Evolutionary conservation across 2,113 vertebrate genomes (phyloP), one percentile per base, ranked within the genome.

Genomic region (Muntiacus muntjak): DNA sequence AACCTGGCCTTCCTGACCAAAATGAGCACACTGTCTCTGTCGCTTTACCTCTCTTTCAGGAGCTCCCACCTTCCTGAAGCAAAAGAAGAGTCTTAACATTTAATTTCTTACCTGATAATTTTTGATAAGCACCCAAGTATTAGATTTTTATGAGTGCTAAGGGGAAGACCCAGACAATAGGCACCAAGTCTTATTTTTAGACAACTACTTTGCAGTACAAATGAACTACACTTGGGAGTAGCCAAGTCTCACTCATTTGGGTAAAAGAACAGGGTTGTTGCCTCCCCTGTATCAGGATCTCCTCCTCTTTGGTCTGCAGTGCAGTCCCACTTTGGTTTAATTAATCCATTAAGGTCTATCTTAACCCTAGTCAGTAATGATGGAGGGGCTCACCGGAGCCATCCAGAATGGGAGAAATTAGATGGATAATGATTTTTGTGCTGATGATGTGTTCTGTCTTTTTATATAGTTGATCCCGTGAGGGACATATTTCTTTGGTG

Each of bases 381-480:
- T 98, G 95, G 91, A 11, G 45, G 96, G 98, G 96, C 15, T 30
- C 62, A 98, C 98, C 67, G 97, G 98, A 98, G 98, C 94, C 95
- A 98, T 98, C 98, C 97, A 45, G 82, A 98, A 98, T 97, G 97
- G 98, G 98, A 98, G 98, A 98, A 98, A 98, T 98, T 98, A 98
- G 98, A 98, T 98, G 97, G 98, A 97, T 98, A 98, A 98, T 98
- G 98, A 98, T 98, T 98, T 98, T 96, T 98, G 97, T 97, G 94
- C 97, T 98, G 98, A 98, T 98, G 98, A 98, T 98, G 97, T 98
- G 98, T 98, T 98, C 98, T 98, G 96, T 97, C 98, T 98, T 98
- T 98, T 98, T 98, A 98, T 98, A 97, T 98, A 98, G 98, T 98
- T 97, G 97, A 97, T 98, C 98, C 98, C 97, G 0, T 89, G 97